Conservation (phyloP, 35 echinoderm and acorn worm species). For the Ophiothrix spiculata region DNA sequence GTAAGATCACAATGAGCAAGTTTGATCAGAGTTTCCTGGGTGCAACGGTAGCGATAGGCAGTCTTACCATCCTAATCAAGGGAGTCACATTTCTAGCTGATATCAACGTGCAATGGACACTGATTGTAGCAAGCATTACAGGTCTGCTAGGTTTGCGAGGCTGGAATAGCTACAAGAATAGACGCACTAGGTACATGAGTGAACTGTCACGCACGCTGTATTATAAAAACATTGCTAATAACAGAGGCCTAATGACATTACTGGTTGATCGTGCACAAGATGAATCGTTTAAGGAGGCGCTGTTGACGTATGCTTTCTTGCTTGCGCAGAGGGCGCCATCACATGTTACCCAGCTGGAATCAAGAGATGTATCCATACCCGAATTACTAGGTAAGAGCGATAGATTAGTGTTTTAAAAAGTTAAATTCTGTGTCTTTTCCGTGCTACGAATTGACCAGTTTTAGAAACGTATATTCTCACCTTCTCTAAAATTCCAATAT, state of each 20-base stretch:
- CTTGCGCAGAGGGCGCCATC: conserved; percentile 55
- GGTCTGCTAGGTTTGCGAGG: conserved; percentile 68
- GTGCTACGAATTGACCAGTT: no score
- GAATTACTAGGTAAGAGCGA: conserved; percentile 11
- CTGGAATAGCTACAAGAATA: conserved; percentile 99
- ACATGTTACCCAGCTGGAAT: neutral
- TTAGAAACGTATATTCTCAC: no score
- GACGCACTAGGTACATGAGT: conserved; percentile 76
- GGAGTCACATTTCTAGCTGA: conserved; percentile 77
- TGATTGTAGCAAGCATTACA: conserved; percentile 60
- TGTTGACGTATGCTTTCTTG: conserved; percentile 80
- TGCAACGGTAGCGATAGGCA: conserved; percentile 53
- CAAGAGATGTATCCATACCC: neutral
- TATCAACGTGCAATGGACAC: conserved; percentile 86
- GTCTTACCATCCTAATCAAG: conserved; percentile 72
- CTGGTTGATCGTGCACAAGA: conserved; percentile 94
- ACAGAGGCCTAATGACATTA: conserved; percentile 71
- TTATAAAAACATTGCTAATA: conserved; percentile 99
- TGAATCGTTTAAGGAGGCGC: conserved; percentile 84
- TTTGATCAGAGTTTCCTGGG: conserved; percentile 83
- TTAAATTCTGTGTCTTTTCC: no score
- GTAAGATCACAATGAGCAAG: conserved; percentile 86
- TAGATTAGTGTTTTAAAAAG: no score
- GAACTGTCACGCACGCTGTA: conserved; percentile 85
- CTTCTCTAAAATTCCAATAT: no score